phyloP scores from a whole-genome alignment of 2,113 vertebrate species.

The Pelecanus crispus region DNA sequence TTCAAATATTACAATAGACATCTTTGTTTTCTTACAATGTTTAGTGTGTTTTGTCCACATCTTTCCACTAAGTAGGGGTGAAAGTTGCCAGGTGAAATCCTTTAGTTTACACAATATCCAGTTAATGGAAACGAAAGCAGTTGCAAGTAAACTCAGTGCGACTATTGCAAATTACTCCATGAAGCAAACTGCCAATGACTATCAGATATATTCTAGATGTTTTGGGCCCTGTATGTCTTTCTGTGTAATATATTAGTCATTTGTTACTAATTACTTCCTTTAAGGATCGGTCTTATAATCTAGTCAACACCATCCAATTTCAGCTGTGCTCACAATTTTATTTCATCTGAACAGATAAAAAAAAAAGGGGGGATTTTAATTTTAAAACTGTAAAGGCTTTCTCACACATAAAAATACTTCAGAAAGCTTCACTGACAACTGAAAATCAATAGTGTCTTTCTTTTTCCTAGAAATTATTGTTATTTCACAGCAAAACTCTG shows the following conservation, averaged over 20 bases:
- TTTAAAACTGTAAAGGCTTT: not conserved
- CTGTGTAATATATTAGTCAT: not conserved
- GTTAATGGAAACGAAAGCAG: not conserved
- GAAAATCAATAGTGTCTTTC: conserved; percentile 11
- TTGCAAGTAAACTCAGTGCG: not conserved
- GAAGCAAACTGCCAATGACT: not conserved
- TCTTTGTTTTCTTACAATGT: not conserved
- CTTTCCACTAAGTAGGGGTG: not conserved
- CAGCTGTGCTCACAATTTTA: not conserved
- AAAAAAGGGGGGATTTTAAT: not conserved
- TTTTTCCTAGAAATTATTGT: not conserved
- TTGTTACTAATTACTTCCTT: not conserved
- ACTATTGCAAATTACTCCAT: not conserved
- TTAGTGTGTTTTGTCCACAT: not conserved
- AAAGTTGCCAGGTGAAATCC: not conserved
- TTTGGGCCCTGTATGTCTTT: not conserved
- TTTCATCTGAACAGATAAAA: not conserved
- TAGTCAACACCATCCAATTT: not conserved
- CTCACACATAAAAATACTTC: not conserved
- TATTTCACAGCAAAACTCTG: not conserved
- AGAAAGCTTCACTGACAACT: not conserved
- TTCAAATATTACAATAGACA: not conserved
- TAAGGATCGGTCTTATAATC: not conserved
- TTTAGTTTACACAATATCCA: not conserved
- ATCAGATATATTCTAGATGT: not conserved